Evolutionary conservation across 2,888 invertebrate species (phyloP), one percentile per base, ranked within the genome.

Genomic region (Spisula subtruncata): DNA sequence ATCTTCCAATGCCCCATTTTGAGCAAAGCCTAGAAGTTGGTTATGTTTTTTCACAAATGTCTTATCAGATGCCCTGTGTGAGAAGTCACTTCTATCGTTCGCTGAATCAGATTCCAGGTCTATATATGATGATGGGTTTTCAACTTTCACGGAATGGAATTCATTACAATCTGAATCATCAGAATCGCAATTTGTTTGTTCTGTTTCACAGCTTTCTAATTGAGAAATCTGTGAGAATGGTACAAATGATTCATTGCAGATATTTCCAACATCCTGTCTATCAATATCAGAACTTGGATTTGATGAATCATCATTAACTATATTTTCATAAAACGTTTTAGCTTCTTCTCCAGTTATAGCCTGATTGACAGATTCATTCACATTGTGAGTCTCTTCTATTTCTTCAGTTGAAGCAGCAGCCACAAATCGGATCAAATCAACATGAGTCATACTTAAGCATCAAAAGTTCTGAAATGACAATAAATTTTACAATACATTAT

Each of bases 1-100:
- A 48, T 84, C 85, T 10, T 89, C 56, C n/a, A 94, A 32, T 54
- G 95, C 93, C n/a, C 96, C 96, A 89, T 95, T 92, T 88, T 96
- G 95, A 54, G 96, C 93, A 92, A 81, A 88, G 46, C 91, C 92
- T 25, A 96, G 89, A 25, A 95, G 93, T 18, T 92, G 92, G 48
- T 84, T 79, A 66, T 87, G 85, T 51, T 29, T 54, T 29, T 56
- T 86, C 46, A 56, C 60, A 12, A 71, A 71, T 16, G 60, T 20
- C 35, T n/a, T 25, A 29, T 54, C n/a, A 29, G 35, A 16, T 18
- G 32, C 14, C 18, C 25, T 35, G 5, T 29, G 75, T 25, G 25
- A 32, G 18, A 32, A 16, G 25, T 14, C 8, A 32, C 8, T 75
- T 32, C 35, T 75, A 75, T 32, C 35, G 14, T 32, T 8, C 10